Base-by-base conservation (phyloP, 2,797 vertebrate species). In the Hyperoplus immaculatus region DNA sequence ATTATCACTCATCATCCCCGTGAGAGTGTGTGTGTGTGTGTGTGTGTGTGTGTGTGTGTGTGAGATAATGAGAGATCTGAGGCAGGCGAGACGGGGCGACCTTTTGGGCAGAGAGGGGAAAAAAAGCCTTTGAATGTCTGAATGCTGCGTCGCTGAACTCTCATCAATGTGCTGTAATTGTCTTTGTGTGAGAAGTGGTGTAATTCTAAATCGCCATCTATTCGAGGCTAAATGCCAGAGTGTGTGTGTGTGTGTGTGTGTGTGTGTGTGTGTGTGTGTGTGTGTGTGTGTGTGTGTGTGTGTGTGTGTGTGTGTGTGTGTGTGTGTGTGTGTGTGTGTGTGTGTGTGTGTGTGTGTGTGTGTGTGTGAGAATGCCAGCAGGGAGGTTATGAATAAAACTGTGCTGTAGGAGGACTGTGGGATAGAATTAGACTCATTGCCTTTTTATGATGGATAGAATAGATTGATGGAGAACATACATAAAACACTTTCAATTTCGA, bases 111-210 rank as follows among this genome's bases (percentile, higher is more conserved):
- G 64, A 8, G 73, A 49, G 12, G 38, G n/a, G 41, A 5, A 69
- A 65, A 41, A 43, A 16, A 59, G 2, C 29, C 70, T 74, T 49
- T 85, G 69, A 85, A 88, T 81, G 78, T 62, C 7, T 14, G 56
- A 53, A 57, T 42, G 41, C 55, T 4, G 73, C 53, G 46, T 41
- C 21, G 58, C 81, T 68, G 45, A 4, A 13, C 77, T 0, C 55
- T 78, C 39, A 82, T 69, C 79, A 77, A 90, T 65, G 83, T 41
- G 79, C 13, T 63, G 75, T 80, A 72, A 89, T 89, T 83, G 85
- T 90, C 85, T 85, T 57, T 47, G 65, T 75, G 76, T 69, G 76
- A 64, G 29, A 29, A 29, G 83, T 29, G 6, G 43, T 81, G 77
- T 84, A 84, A 87, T 87, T 83, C 81, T 77, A 29, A 29, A 82